Percentiles rank a stretch among this genome's conserved stretches.
Conservation (phyloP, 2,113 vertebrate species). For the Dascyllus trimaculatus region DNA sequence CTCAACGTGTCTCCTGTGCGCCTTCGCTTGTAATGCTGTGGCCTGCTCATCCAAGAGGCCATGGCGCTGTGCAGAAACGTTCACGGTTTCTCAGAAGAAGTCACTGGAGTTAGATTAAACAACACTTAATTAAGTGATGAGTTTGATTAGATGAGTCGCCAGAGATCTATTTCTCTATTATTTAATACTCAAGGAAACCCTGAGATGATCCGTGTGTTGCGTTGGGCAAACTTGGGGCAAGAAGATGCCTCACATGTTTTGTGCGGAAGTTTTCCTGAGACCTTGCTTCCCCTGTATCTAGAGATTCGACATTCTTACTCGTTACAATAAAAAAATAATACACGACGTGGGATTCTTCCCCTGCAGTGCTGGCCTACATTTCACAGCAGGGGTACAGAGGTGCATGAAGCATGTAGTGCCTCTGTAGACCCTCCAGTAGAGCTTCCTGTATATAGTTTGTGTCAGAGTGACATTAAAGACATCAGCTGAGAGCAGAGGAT, state of each 20-base stretch:
- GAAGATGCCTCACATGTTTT: constrained; percentile 1
- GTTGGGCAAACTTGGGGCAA: not conserved
- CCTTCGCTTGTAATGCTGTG: constrained; percentile 7
- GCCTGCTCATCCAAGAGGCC: constrained; percentile 19
- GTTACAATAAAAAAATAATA: constrained; percentile 2
- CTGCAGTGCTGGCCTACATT: constrained; percentile 3
- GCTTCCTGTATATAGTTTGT: constrained; percentile 43
- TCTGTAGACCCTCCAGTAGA: constrained; percentile 45
- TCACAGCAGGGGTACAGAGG: constrained; percentile 13
- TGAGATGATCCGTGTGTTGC: not conserved
- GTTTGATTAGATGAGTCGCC: constrained; percentile 11
- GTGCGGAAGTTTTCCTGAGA: constrained; percentile 11
- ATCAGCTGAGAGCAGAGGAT: constrained; percentile 46
- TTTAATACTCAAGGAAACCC: not conserved
- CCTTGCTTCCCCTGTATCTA: not conserved
- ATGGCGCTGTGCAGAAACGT: not conserved
- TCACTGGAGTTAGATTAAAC: constrained; percentile 34
- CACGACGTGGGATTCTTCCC: not conserved
- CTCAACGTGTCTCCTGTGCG: not conserved
- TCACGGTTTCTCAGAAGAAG: constrained; percentile 32
- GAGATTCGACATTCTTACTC: constrained; percentile 7
- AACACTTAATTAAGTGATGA: constrained; percentile 19
- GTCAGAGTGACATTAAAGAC: constrained; percentile 67
- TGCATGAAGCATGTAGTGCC: constrained; percentile 32
- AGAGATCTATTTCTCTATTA: not conserved